Conservation (phyloP, 1,140 invertebrate genomes). For the Aphelinus certus region DNA sequence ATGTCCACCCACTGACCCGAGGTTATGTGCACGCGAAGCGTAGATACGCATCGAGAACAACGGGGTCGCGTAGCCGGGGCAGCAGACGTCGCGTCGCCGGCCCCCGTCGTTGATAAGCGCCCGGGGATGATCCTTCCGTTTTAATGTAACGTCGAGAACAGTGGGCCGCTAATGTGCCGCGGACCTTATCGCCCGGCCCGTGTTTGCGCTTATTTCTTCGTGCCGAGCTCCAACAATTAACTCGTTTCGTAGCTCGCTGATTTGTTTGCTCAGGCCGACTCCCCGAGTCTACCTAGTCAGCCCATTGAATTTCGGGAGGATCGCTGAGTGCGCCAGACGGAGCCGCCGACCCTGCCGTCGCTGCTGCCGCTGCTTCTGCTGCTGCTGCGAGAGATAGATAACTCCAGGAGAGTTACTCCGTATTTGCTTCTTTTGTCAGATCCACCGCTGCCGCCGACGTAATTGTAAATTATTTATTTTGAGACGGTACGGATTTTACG, state of each 20-base stretch:
- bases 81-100: background rate
- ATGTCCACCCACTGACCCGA: too few relatives aligned
- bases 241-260: background rate
- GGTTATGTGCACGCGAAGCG: too few relatives aligned
- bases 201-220: background rate
- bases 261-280: constrained; percentile 25
- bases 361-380: background rate
- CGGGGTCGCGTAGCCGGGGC: too few relatives aligned
- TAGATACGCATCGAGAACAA: too few relatives aligned
- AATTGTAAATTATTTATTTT: too few relatives aligned
- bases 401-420: too few relatives aligned
- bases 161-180: constrained; percentile 46
- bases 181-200: constrained; percentile 23
- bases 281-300: background rate
- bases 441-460: too few relatives aligned
- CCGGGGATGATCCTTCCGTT: constrained; percentile 41
- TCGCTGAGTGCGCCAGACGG: too few relatives aligned
- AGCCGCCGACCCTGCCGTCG: background rate
- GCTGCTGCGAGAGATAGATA: too few relatives aligned
- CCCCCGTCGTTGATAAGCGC: background rate
- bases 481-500: too few relatives aligned
- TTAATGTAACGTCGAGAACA: constrained; percentile 49
- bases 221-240: constrained; percentile 10
- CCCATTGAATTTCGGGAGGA: constrained; percentile 7
- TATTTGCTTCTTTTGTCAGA: background rate